Evolutionary conservation across 2,888 invertebrate species (phyloP).

Genomic region (Sphecodes monilicornis): DNA sequence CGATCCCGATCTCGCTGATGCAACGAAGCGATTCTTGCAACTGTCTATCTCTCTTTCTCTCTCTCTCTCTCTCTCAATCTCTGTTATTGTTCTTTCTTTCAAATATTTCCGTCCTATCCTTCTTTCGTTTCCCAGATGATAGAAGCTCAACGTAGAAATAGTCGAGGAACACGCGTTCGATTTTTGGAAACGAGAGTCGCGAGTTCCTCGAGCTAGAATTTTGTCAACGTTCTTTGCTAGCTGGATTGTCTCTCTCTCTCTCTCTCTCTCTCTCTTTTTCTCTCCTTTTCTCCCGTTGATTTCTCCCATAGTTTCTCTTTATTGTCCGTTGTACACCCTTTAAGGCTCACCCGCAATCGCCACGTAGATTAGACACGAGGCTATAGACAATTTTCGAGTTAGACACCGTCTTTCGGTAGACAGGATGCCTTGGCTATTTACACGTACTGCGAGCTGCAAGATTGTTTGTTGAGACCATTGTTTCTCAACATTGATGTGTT

Average conservation of each 20-base stretch:
- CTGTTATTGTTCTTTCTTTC: not conserved
- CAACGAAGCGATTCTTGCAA: not conserved
- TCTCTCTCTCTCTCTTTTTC: not conserved
- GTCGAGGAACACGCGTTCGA: slow-evolving; percentile 32
- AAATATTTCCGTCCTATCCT: slow-evolving; percentile 9
- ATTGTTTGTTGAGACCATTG: not conserved
- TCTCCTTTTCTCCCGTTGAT: slow-evolving; percentile 1
- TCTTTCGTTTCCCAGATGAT: not conserved
- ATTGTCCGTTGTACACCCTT: slow-evolving; percentile 8
- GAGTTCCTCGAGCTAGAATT: slow-evolving; percentile 48
- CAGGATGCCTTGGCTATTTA: slow-evolving; percentile 9
- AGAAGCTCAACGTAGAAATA: not conserved
- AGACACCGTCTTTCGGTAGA: slow-evolving; percentile 28
- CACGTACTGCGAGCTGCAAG: not conserved
- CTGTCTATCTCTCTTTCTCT: not conserved
- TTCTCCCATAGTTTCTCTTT: not conserved
- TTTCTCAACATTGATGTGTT: not conserved
- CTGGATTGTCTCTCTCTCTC: not conserved
- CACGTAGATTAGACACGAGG: slow-evolving; percentile 40
- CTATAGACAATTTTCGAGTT: slow-evolving; percentile 29
- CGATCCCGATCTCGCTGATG: not conserved
- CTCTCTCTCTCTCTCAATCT: not conserved
- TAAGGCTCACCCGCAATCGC: not conserved
- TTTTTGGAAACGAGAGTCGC: slow-evolving; percentile 3
- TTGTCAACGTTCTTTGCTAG: slow-evolving; percentile 13